Conservation (phyloP, 2,888 invertebrate genomes). For the Colletes collaris region DNA sequence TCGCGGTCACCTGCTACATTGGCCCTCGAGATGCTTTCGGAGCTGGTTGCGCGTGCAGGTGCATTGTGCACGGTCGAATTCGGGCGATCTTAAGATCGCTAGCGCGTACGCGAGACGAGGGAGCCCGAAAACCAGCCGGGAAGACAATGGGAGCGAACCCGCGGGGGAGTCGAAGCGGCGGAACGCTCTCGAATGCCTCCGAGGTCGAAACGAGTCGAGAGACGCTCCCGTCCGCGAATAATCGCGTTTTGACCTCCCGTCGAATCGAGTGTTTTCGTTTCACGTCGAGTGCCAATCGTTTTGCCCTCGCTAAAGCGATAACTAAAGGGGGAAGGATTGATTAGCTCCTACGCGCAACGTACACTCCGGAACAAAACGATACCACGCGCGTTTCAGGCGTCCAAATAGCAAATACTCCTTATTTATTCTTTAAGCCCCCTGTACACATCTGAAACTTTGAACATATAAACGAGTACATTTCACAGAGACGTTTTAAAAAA, state of each 20-base stretch:
- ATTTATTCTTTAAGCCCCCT: no score
- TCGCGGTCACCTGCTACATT: conserved; percentile 68
- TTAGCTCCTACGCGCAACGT: no score
- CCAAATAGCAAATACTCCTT: no score
- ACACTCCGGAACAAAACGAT: no score
- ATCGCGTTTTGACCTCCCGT: conserved; percentile 59
- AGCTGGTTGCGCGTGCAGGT: conserved; percentile 62
- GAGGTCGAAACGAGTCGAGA: conserved; percentile 53
- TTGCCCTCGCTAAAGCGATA: conserved; percentile 1
- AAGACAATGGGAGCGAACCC: conserved; percentile 36
- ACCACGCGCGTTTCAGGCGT: no score
- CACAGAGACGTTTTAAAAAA: no score
- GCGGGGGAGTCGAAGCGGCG: conserved; percentile 17
- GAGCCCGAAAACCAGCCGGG: conserved; percentile 25
- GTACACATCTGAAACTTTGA: no score
- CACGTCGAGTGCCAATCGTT: background rate
- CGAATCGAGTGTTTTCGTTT: conserved; percentile 39
- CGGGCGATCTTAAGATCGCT: conserved; percentile 55
- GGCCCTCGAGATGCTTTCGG: conserved; percentile 60
- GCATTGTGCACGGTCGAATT: conserved; percentile 56
- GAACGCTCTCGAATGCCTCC: conserved; percentile 49
- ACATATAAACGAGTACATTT: no score
- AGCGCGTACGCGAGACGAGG: conserved; percentile 47
- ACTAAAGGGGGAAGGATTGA: no score
- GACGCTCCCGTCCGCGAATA: conserved; percentile 55